Conservation (phyloP, 2,797 vertebrate genomes). For the Thamnophis elegans region DNA sequence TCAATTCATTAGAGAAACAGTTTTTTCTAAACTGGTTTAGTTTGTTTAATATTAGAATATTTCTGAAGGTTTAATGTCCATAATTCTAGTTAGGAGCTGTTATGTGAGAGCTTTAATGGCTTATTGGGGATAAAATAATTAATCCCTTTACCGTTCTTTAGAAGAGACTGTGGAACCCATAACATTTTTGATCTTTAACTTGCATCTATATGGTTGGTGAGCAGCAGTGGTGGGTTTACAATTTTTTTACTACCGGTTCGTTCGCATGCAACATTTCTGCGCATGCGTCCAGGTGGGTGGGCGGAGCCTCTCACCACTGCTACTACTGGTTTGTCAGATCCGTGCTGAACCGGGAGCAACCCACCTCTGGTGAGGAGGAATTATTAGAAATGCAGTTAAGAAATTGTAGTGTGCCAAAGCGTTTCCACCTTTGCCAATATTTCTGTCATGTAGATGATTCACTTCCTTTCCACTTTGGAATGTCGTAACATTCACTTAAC, state of each 20-base stretch:
- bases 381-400: background rate
- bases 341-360: too few relatives aligned
- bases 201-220: background rate
- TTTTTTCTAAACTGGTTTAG: slow-evolving; percentile 28
- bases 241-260: too few relatives aligned
- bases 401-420: background rate
- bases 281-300: too few relatives aligned
- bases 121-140: background rate
- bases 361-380: background rate
- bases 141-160: background rate
- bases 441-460: background rate
- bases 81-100: background rate
- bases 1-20: slow-evolving; percentile 28
- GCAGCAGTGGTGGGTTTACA: background rate
- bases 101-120: background rate
- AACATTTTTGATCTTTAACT: background rate
- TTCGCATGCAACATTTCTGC: too few relatives aligned
- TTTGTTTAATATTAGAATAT: slow-evolving; percentile 41
- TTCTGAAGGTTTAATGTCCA: background rate
- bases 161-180: background rate
- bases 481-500: background rate
- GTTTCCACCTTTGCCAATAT: background rate
- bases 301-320: too few relatives aligned
- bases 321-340: too few relatives aligned
- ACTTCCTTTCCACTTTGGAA: background rate